A percentile compares a stretch with the other conserved stretches of the same genome.
phyloP scores from a whole-genome alignment of 2,113 vertebrate species.

The Anhinga rufa region DNA sequence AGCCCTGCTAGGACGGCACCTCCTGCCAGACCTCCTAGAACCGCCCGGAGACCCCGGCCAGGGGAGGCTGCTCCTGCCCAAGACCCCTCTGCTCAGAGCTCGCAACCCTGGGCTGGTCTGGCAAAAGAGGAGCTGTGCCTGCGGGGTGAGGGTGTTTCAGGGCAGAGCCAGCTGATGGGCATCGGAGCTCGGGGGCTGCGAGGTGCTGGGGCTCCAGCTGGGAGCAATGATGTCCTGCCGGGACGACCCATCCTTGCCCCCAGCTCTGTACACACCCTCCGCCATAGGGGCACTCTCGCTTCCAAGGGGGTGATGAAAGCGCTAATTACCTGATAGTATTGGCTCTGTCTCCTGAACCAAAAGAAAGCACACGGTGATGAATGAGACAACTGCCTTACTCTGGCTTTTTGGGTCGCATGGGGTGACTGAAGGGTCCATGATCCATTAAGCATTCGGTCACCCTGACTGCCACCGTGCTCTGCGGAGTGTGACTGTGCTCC shows the following conservation, averaged over 20 bases:
- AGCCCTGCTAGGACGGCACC: background rate
- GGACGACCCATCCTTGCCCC: background rate
- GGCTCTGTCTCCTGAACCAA: background rate
- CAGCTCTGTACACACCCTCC: no score
- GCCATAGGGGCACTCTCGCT: background rate
- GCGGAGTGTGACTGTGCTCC: background rate
- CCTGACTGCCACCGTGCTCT: background rate
- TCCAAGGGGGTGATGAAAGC: fast-evolving
- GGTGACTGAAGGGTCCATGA: background rate
- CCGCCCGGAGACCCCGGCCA: fast-evolving
- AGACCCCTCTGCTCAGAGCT: background rate
- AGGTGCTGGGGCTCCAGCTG: background rate
- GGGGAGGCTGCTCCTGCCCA: background rate
- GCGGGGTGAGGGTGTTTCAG: fast-evolving
- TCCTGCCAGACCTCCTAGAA: fast-evolving
- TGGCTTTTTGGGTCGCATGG: fast-evolving
- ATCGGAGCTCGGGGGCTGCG: no score
- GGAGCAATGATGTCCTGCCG: background rate
- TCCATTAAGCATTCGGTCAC: background rate
- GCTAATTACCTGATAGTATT: fast-evolving
- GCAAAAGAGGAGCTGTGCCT: fast-evolving
- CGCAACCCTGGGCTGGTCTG: fast-evolving
- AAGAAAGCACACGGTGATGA: background rate
- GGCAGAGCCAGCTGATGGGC: background rate
- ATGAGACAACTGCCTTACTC: background rate